These are phyloP conservation scores for Melanargia galathea DNA, from an alignment of 2,888 invertebrate genomes.

Conservation along the genomic window DNA sequence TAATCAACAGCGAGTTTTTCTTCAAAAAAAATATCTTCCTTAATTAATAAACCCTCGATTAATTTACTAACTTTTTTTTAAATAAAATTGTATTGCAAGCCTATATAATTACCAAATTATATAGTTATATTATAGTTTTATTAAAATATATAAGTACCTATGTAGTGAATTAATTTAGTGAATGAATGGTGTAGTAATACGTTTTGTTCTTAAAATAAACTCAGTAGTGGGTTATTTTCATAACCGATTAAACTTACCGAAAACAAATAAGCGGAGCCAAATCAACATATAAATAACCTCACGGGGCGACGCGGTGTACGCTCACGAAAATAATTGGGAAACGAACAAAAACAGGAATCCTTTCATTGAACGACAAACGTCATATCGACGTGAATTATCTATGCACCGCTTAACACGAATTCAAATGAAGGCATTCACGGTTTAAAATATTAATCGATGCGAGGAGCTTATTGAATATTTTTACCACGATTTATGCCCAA, in stretches of 20 bases:
- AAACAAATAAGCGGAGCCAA: constrained; percentile 55
- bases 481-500: constrained; percentile 78
- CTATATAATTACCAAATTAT: too few species aligned
- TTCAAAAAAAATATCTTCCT: neutral
- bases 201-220: constrained; percentile 40
- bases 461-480: constrained; percentile 78
- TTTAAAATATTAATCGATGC: constrained; percentile 75
- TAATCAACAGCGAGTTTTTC: neutral
- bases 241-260: constrained; percentile 46
- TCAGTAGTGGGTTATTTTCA: constrained; percentile 26
- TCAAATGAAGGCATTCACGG: constrained; percentile 72
- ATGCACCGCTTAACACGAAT: constrained; percentile 68
- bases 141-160: too few species aligned
- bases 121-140: too few species aligned
- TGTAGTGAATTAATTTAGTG: neutral
- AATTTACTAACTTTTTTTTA: too few species aligned
- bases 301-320: constrained; percentile 47
- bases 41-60: neutral
- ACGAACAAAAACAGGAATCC: constrained; percentile 55
- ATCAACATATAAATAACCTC: constrained; percentile 49
- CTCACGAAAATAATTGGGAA: constrained; percentile 42
- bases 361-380: constrained; percentile 55
- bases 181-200: constrained; percentile 30
- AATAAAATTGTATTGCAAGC: too few species aligned
- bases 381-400: constrained; percentile 67